Base-by-base conservation (phyloP, 2,113 vertebrate genomes). In the Lampris megalopsis region DNA sequence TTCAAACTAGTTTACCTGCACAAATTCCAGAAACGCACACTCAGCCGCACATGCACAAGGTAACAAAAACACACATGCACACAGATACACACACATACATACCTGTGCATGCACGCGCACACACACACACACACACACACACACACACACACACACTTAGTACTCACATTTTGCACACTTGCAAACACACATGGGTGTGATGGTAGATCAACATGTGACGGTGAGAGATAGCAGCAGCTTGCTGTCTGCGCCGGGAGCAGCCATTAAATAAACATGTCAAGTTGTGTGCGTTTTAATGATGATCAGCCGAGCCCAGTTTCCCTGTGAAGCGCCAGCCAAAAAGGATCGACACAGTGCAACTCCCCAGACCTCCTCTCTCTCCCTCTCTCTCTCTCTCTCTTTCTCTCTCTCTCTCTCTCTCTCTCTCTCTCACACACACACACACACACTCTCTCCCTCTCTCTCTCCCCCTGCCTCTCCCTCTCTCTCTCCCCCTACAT, bases 211-310 rank as follows among this genome's bases (percentile, higher is more conserved):
- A 91, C 90, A 91, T 90, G 89, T 90, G 88, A 91, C 84, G 82
- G 83, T 90, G 88, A 92, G 85, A 88, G 89, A 92, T 90, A 89
- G 89, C 89, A 93, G 91, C 92, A 93, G 89, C 91, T 92, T 92
- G 93, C 90, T 83, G 88, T 86, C 89, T 92, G 89, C 66, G 90
- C 91, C 87, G 85, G 84, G 87, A 94, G 93, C 91, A 91, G 87
- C 89, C 91, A 93, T 94, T 93, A 93, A 93, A 93, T 93, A 94
- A 93, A 93, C 92, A 92, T 90, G 91, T 93, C 92, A 92, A 93
- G 90, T 92, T 91, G 88, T 88, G 90, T 85, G 87, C 86, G 82
- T 92, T 93, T 91, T 90, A 91, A 92, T 91, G 90, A 91, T 88
- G 91, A 91, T 92, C 91, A 93, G 88, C 90, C 89, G 78, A 86